These are phyloP conservation scores for Oreochromis mossambicus DNA, from an alignment of 2,797 vertebrate species.

Conservation along the genomic window DNA sequence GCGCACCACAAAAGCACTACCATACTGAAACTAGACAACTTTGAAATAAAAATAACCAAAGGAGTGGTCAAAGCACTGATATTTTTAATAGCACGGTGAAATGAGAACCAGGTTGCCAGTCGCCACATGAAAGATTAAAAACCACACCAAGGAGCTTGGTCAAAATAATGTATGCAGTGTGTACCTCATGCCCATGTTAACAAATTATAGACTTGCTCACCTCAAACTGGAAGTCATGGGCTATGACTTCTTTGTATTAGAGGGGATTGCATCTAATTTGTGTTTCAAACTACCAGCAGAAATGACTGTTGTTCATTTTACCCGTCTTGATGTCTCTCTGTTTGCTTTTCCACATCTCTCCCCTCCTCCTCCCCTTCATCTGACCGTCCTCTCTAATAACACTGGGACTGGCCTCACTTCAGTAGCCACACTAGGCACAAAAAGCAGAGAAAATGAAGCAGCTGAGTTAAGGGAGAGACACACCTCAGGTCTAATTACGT, in stretches of 20 bases:
- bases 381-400: conserved; percentile 41
- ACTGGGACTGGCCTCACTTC: conserved; percentile 30
- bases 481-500: conserved; percentile 28
- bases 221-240: background rate
- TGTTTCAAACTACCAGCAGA: background rate
- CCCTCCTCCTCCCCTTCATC: conserved; percentile 3
- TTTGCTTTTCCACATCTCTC: background rate
- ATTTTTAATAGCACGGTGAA: background rate
- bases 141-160: background rate
- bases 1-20: background rate
- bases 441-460: background rate
- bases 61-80: background rate
- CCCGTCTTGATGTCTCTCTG: conserved; percentile 2
- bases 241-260: background rate
- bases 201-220: background rate
- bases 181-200: background rate
- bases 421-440: conserved; percentile 29
- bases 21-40: background rate
- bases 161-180: background rate
- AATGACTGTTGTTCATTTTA: conserved; percentile 14
- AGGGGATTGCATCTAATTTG: background rate
- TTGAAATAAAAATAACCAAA: background rate
- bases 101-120: background rate
- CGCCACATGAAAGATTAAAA: background rate
- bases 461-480: background rate